These are phyloP conservation scores for Gymnocheta viridis DNA, from an alignment of 2,888 invertebrate genomes.

Conservation along the genomic window DNA sequence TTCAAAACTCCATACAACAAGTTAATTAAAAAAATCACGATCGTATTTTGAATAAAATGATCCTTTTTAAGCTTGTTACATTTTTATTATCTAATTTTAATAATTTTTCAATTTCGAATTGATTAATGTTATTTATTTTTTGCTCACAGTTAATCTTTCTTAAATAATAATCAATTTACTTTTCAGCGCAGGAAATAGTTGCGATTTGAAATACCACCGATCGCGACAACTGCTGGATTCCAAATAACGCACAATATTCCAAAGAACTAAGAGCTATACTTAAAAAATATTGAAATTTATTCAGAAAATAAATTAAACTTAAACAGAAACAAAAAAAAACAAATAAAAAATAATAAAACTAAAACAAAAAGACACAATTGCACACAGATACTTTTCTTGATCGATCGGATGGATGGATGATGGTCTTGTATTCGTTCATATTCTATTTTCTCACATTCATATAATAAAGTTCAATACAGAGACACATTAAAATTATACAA, in stretches of 20 bases:
- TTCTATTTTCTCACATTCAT: slow-evolving; percentile 34
- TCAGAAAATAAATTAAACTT: slow-evolving; percentile 63
- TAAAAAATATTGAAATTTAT: slow-evolving; percentile 68
- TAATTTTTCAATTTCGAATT: slow-evolving; percentile 1
- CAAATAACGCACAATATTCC: slow-evolving; percentile 78
- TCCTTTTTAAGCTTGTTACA: background rate
- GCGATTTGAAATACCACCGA: slow-evolving; percentile 78
- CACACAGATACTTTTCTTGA: slow-evolving; percentile 57
- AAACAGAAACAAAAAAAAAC: slow-evolving; percentile 50
- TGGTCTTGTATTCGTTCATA: slow-evolving; percentile 14
- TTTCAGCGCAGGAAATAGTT: slow-evolving; percentile 72
- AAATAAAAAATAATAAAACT: no score
- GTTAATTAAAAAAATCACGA: background rate
- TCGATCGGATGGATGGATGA: slow-evolving; percentile 42
- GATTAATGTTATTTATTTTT: background rate
- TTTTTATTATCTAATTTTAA: background rate
- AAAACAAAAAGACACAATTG: slow-evolving; percentile 57
- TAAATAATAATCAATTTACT: slow-evolving; percentile 68
- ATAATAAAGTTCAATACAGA: slow-evolving; percentile 37
- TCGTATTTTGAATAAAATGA: background rate
- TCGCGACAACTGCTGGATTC: slow-evolving; percentile 81
- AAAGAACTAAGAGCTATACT: slow-evolving; percentile 74
- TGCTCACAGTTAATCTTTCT: background rate
- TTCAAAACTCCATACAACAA: no score
- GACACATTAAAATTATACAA: slow-evolving; percentile 22